Evolutionary conservation across 2,113 vertebrate species (phyloP).

Genomic region (Nothocercus julius): DNA sequence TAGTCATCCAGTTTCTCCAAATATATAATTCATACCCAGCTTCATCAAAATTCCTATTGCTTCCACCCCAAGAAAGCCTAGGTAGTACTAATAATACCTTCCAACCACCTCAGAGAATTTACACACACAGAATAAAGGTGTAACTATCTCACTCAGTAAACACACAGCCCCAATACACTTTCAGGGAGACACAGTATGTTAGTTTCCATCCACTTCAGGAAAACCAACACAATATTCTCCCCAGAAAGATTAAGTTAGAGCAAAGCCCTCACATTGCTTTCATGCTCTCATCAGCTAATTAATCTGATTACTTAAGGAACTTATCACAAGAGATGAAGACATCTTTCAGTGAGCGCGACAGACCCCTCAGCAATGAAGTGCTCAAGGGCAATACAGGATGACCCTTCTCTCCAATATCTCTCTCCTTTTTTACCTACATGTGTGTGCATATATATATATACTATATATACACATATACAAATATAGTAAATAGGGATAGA

Average conservation of each 20-base stretch:
- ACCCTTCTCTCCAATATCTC: not conserved
- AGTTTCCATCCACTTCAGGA: not conserved
- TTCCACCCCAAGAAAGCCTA: not conserved
- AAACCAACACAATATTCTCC: not conserved
- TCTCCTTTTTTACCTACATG: not conserved
- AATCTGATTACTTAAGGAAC: not conserved
- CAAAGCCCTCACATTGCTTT: not conserved
- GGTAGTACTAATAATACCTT: not conserved
- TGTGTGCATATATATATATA: too few species aligned
- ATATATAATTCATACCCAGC: not conserved
- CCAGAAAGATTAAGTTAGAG: not conserved
- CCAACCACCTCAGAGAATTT: not conserved
- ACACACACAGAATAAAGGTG: not conserved
- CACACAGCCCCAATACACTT: not conserved
- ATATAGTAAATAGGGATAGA: not conserved
- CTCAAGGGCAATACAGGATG: not conserved
- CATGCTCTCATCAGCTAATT: not conserved
- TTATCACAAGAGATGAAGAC: not conserved
- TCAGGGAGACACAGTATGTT: not conserved
- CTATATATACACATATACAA: not conserved
- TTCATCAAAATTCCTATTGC: not conserved
- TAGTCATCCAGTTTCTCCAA: not conserved
- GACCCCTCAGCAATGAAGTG: fast-evolving
- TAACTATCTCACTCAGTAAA: not conserved
- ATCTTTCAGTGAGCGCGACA: not conserved